Evolutionary conservation across 2,888 invertebrate genomes (phyloP), one percentile per base, ranked within the genome.

Genomic region (Stenotaenia linearis): DNA sequence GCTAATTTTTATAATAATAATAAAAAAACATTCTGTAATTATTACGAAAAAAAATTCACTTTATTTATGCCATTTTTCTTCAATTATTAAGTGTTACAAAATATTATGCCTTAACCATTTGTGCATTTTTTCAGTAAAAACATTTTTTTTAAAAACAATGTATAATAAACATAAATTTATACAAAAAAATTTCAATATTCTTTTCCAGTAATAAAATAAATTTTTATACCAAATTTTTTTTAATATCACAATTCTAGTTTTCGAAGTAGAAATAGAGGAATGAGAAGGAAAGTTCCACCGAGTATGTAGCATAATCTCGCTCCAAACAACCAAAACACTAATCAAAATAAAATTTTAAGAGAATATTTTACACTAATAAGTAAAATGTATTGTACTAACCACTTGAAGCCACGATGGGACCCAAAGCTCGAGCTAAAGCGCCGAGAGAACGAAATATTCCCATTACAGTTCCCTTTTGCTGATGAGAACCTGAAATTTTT

Each of bases 381-480:
- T 28, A 18, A 69, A 69, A 69, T 23, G 18, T 18, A 1, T 18
- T n/a, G 15, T 76, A 82, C 84, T 86, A 87, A 95, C 95, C 90
- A 82, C 94, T 89, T 78, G 96, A 94, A 28, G 96, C 94, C 15
- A 95, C 86, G 79, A 97, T 88, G 0, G 98, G 98, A 0, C 98
- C 98, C 37, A 95, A 86, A 25, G 97, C 96, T 82, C 98, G 89
- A 0, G 98, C 97, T 69, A 99, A 88, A 0, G 98, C 95, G 18
- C 98, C 98, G 45, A 98, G 88, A 0, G 98, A 97, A 81, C 98
- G 90, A 85, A 98, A 95, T 82, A 95, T 93, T 12, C 99, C 99
- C 85, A 98, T 91, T 82, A 96, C 93, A 0, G 93, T 92, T 32
- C 98, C 98, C 85, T 97, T 96, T 84, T 96, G 93, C 84, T 92